Base-by-base conservation (phyloP, 1,140 invertebrate species). In the Heterodera carotae region DNA sequence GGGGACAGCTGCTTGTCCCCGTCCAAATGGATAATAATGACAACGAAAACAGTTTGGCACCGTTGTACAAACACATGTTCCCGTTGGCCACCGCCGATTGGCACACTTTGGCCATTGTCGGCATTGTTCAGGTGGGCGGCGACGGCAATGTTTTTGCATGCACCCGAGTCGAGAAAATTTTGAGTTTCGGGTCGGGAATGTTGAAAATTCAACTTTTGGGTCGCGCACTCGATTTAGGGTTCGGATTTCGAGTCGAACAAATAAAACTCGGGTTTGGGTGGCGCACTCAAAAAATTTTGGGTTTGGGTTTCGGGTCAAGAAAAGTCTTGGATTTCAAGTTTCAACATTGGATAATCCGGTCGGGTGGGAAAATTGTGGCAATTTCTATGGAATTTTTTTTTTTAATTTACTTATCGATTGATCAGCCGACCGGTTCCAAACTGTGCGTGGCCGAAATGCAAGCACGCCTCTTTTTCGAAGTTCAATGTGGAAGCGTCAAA, bases 371-470 rank as follows among this genome's bases (percentile, higher is more conserved):
- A 8, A 62, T 25, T 27, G 68, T 7, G 59, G 5, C 31, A 27
- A 12, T 25, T 27, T 1, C 68, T 33, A 27, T 12, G 8, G 8
- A 69, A 48, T 69, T 0, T 69, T 7, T 62, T 31, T 62, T 8
- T 2, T 18, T 4, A 62, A 62, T 62, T 62, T 62, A 5, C 4
- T 31, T 62, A 8, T 62, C 8, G 33, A 66, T 27, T 29, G n/a
- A n/a, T 77, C 31, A 77, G 81, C 89, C 90, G 27, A 68, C 90
- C 15, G 89, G 90, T 34, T 84, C 89, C 18, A 85, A 90, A 25
- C 8, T 66, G 62, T 66, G 62, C 25, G 87, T 90, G 22, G 86
- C 89, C 25, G 90, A 91, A 82, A 86, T 91, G 59, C 90, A 91
- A 81, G 86, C 82, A 2, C 39, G 81, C 29, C 29, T 80, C 33